These are phyloP conservation scores for Mesembrinibis cayennensis DNA, from an alignment of 2,113 vertebrate species.

Conservation along the genomic window DNA sequence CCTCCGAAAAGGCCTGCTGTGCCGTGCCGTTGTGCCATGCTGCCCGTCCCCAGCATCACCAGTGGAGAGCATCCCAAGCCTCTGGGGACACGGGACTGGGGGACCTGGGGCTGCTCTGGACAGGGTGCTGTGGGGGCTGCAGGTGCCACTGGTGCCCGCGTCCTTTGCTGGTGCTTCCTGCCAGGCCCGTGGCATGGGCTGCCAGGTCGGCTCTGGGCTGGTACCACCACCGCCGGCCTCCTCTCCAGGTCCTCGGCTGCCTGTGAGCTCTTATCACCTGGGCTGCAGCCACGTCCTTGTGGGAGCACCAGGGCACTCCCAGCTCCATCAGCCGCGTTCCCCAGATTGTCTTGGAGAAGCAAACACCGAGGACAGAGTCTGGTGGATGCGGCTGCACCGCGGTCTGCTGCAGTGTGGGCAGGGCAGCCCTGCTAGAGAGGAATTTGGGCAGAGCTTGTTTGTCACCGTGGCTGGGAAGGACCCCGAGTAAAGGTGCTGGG, in stretches of 20 bases:
- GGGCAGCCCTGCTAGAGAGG: background rate
- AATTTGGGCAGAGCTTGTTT: background rate
- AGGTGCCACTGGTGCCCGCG: background rate
- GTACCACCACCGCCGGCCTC: background rate
- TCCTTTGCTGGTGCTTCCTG: background rate
- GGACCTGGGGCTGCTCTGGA: background rate
- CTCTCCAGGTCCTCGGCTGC: background rate
- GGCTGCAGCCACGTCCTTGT: background rate
- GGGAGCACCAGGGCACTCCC: background rate
- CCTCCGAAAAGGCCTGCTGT: background rate
- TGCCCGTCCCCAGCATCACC: background rate
- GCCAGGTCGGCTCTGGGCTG: background rate
- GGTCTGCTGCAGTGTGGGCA: background rate
- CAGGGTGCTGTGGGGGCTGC: background rate
- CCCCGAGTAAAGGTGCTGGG: background rate
- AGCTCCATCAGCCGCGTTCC: background rate
- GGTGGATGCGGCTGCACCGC: accelerated
- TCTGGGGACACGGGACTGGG: accelerated
- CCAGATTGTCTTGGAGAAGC: background rate
- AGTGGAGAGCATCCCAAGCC: background rate
- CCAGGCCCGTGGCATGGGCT: background rate
- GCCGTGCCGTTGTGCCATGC: accelerated
- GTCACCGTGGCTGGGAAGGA: background rate
- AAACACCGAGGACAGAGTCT: background rate
- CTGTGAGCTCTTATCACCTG: background rate